phyloP scores from a whole-genome alignment of 53 echinoderm and acorn worm genomes.

The Echinarachnius parma region DNA sequence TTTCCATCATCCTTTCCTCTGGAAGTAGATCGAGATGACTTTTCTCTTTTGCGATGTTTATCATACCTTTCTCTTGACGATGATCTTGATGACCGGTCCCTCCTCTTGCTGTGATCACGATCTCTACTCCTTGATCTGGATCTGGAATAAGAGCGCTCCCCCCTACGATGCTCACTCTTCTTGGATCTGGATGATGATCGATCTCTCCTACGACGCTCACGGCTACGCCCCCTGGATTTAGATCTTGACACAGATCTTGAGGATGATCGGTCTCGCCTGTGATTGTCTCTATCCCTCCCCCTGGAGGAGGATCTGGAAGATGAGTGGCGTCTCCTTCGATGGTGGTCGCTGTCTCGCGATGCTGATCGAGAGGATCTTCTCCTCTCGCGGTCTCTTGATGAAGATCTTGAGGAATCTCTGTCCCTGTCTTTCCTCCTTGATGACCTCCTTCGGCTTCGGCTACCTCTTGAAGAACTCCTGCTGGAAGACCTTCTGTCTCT shows the following conservation, averaged over 20 bases:
- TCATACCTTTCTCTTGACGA: conserved; percentile 4
- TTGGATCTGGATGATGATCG: neutral
- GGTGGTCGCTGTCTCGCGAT: too few relatives aligned
- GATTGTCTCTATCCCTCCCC: conserved; percentile 5
- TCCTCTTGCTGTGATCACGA: neutral
- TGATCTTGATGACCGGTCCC: neutral
- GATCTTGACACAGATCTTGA: conserved; percentile 1
- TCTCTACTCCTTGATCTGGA: too few relatives aligned
- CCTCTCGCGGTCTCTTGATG: conserved; percentile 2
- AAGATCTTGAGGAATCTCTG: neutral
- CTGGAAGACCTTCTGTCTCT: neutral
- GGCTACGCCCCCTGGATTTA: neutral
- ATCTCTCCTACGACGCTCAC: neutral
- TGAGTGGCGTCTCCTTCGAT: too few relatives aligned
- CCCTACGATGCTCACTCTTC: too few relatives aligned
- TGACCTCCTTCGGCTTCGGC: neutral
- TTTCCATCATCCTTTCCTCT: neutral
- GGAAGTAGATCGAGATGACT: neutral
- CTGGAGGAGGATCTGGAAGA: conserved; percentile 12
- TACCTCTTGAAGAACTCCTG: neutral
- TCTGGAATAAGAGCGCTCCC: too few relatives aligned
- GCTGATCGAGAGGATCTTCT: too few relatives aligned
- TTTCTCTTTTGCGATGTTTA: conserved; percentile 1
- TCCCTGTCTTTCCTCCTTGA: neutral
- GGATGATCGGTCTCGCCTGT: too few relatives aligned